These are phyloP conservation scores for Xiphophorus birchmanni DNA, from an alignment of 2,797 vertebrate species.

Conservation along the genomic window DNA sequence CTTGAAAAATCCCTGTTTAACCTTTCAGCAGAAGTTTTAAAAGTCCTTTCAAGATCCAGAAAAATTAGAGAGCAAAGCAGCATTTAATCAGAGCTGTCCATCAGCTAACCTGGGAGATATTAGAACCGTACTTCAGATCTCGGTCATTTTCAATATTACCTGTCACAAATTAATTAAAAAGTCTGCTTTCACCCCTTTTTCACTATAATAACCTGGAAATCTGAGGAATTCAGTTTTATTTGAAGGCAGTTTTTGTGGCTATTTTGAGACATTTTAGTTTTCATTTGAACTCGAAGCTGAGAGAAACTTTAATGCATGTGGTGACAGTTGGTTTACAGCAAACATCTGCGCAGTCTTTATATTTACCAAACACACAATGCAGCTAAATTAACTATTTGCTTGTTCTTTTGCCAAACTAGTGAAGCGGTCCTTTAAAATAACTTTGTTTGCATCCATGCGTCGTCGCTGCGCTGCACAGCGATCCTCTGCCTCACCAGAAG, in stretches of 20 bases:
- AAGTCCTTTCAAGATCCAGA: not conserved
- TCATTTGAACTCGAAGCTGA: not conserved
- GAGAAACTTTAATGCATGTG: not conserved
- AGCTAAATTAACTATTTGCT: not conserved
- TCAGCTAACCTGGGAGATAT: not conserved
- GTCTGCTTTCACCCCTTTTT: not conserved
- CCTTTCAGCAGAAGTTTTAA: not conserved
- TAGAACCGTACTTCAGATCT: not conserved
- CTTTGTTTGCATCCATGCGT: constrained; percentile 18
- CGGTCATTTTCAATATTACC: not conserved
- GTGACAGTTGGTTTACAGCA: not conserved
- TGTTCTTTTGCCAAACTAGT: not conserved
- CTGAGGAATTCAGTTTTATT: not conserved
- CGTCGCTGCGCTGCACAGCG: constrained; percentile 19
- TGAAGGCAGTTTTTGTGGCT: too few relatives aligned
- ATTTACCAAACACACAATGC: not conserved
- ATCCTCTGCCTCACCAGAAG: constrained; percentile 53
- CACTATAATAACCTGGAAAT: not conserved
- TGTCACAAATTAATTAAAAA: not conserved
- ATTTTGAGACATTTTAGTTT: not conserved
- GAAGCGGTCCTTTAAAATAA: constrained; percentile 1
- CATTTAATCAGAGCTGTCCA: not conserved
- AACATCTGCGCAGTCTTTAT: not conserved
- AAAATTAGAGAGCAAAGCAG: not conserved
- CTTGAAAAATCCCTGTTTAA: not conserved